Conservation (phyloP, 92 coral and sea anemone species). For the Umimayanthus kanabou region DNA sequence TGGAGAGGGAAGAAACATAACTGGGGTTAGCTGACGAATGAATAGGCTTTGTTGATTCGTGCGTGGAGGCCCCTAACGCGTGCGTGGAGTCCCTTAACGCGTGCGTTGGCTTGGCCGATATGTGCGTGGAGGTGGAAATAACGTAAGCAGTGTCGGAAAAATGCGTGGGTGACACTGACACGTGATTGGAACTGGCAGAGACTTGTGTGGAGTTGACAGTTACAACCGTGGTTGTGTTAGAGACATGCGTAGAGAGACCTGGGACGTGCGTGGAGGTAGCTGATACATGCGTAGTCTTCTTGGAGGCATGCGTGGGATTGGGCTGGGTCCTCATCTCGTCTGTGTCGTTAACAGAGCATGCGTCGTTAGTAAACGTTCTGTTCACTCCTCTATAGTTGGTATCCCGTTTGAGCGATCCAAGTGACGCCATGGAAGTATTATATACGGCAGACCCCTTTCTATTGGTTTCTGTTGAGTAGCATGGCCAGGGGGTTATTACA, state of each 20-base stretch:
- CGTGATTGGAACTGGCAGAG: not conserved
- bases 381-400: not conserved
- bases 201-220: not conserved
- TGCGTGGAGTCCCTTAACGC: not conserved
- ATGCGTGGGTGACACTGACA: not conserved
- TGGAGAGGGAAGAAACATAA: not conserved
- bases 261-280: not conserved
- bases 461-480: conserved; percentile 34
- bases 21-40: not conserved
- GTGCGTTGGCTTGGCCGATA: not conserved
- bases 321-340: conserved; percentile 16
- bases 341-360: conserved; percentile 46
- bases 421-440: conserved; percentile 32
- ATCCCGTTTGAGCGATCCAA: conserved; percentile 35
- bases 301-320: not conserved
- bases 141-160: not conserved
- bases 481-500: not conserved
- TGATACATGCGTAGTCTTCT: not conserved
- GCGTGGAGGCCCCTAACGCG: not conserved
- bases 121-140: not conserved
- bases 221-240: not conserved
- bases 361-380: conserved; percentile 33
- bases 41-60: not conserved
- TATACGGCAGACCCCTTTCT: conserved; percentile 17
- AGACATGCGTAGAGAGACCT: too few relatives aligned